Evolutionary conservation across 2,888 invertebrate species (phyloP), one percentile per base, ranked within the genome.

Genomic region (Chrysopilus asiliformis): DNA sequence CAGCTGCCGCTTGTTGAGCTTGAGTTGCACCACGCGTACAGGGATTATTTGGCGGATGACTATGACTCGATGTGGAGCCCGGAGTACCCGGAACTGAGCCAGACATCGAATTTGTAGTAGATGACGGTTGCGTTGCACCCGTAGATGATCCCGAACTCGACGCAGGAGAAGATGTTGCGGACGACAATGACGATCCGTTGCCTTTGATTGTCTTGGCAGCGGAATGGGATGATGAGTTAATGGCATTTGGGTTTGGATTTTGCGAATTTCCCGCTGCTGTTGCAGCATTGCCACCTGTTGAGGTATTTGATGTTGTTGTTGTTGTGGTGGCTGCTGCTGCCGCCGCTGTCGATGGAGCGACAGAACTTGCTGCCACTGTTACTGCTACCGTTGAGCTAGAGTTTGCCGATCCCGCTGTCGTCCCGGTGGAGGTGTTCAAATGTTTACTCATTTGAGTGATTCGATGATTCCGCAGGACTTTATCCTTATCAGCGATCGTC

Each of bases 311-410:
- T 14, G 33, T n/a, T 18, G 44, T 36, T 30, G 27, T 25, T 3
- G 26, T 26, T 28, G 31, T n/a, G 34, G 19, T 12, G n/a, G 22
- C 7, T 40, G 43, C 46, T 45, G 42, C 33, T 44, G 45, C 22
- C 43, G 43, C 19, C 32, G 46, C 15, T 41, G 40, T 37, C 40
- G 18, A 25, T n/a, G 26, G 13, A 16, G 16, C 24, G 24, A 27
- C 18, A 25, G 17, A 25, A 25, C 18, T 27, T 24, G 33, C 8
- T 19, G 31, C 4, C 14, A 12, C 12, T 13, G 15, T 29, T 36
- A 28, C 25, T 30, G n/a, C 28, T 19, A 13, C 25, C 9, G 16
- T 15, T 18, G 35, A 8, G 7, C 28, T n/a, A 14, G 35, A 9
- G 10, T 12, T 17, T 30, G 26, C 27, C 22, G 18, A 4, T 8